Conservation (phyloP, 2,113 vertebrate species). For the Aptenodytes patagonicus region DNA sequence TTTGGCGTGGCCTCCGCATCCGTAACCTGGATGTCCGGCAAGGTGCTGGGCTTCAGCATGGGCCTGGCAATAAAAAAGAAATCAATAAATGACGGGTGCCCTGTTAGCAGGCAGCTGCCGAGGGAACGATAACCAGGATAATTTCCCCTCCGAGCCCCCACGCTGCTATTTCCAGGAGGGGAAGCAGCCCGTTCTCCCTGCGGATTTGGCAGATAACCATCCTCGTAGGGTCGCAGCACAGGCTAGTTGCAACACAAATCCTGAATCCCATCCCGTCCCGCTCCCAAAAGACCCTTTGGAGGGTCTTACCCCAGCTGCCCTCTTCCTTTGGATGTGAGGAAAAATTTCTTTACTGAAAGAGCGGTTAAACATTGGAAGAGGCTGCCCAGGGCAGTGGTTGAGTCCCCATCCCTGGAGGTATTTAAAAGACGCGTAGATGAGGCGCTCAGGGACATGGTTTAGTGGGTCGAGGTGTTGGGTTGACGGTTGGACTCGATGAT, state of each 20-base stretch:
- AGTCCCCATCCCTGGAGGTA: too few species aligned
- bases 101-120: rapidly evolving
- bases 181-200: not conserved
- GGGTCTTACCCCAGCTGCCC: not conserved
- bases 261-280: too few species aligned
- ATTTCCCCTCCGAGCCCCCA: rapidly evolving
- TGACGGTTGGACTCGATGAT: too few species aligned
- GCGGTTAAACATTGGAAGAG: too few species aligned
- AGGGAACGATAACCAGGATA: rapidly evolving
- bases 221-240: not conserved
- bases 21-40: constrained; percentile 68
- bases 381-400: too few species aligned
- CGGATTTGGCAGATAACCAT: too few species aligned
- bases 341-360: too few species aligned
- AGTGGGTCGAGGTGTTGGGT: too few species aligned
- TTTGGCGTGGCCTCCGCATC: not conserved
- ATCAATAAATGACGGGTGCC: not conserved
- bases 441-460: too few species aligned
- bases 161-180: not conserved
- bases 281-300: not conserved
- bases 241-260: not conserved
- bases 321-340: not conserved
- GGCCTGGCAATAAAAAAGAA: not conserved
- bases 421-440: too few species aligned
- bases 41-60: constrained; percentile 66